Evolutionary conservation across 2,113 vertebrate genomes (phyloP).

Genomic region (Lota lota): DNA sequence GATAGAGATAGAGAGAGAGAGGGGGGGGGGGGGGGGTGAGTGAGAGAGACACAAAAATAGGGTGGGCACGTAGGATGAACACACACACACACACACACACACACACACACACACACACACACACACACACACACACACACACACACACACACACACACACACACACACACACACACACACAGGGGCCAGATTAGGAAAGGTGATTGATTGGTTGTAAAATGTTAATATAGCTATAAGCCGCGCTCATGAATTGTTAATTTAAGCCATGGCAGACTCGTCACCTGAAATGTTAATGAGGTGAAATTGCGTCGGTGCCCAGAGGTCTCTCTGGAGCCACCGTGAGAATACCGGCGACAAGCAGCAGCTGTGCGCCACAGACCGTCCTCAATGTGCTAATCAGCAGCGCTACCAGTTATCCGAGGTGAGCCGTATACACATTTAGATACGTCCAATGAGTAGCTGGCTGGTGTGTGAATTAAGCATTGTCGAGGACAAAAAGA

Average conservation of each 20-base stretch:
- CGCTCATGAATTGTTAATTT: constrained; percentile 75
- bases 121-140: constrained; percentile 9
- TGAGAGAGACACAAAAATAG: background rate
- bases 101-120: background rate
- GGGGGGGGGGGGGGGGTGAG: background rate
- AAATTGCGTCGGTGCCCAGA: constrained; percentile 54
- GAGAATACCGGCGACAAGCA: no score
- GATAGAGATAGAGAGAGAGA: constrained; percentile 4
- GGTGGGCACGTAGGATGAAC: background rate
- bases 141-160: constrained; percentile 19
- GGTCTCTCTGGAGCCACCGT: constrained; percentile 21
- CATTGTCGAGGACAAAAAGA: no score
- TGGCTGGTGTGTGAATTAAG: no score
- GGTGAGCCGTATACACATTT: no score
- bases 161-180: background rate
- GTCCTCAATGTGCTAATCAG: no score
- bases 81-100: background rate
- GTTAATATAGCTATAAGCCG: constrained; percentile 74
- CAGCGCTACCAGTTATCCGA: no score
- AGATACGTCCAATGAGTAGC: no score
- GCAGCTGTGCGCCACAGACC: no score
- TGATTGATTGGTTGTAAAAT: constrained; percentile 76
- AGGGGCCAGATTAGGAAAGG: constrained; percentile 42
- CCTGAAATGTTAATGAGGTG: constrained; percentile 80
- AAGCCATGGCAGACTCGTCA: constrained; percentile 62